Conservation (phyloP, 2,888 invertebrate species). For the Drosophila prolongata region DNA sequence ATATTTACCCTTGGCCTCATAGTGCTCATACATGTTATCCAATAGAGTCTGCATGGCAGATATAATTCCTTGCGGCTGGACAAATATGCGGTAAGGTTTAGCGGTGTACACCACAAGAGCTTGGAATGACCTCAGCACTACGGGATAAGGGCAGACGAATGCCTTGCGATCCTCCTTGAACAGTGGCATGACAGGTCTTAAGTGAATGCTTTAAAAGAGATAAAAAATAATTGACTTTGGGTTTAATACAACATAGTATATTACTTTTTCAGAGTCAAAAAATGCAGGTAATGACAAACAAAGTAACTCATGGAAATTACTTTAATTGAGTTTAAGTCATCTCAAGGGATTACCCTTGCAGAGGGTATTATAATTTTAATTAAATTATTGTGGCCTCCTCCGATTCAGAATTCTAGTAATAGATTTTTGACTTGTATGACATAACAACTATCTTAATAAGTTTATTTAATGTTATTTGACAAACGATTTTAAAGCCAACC, state of each 20-base stretch:
- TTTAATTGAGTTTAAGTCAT: not conserved
- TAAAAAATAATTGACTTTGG: not conserved
- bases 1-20: slow-evolving; percentile 84
- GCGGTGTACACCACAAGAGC: slow-evolving; percentile 87
- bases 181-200: slow-evolving; percentile 87
- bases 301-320: no score
- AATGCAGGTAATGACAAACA: no score
- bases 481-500: no score
- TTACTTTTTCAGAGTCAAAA: no score
- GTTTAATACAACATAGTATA: not conserved
- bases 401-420: no score
- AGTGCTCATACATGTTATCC: slow-evolving; percentile 86
- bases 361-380: no score
- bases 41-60: slow-evolving; percentile 85
- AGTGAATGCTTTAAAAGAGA: slow-evolving; percentile 86
- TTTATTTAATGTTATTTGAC: no score
- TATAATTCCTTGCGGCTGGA: slow-evolving; percentile 87
- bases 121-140: slow-evolving; percentile 86
- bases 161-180: slow-evolving; percentile 80
- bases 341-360: no score
- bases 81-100: slow-evolving; percentile 87
- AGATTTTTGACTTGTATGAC: no score
- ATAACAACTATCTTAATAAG: no score
- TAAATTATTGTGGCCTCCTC: no score
- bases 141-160: slow-evolving; percentile 87